Conservation (phyloP, 2,113 vertebrate species). For the Apeltes quadracus region DNA sequence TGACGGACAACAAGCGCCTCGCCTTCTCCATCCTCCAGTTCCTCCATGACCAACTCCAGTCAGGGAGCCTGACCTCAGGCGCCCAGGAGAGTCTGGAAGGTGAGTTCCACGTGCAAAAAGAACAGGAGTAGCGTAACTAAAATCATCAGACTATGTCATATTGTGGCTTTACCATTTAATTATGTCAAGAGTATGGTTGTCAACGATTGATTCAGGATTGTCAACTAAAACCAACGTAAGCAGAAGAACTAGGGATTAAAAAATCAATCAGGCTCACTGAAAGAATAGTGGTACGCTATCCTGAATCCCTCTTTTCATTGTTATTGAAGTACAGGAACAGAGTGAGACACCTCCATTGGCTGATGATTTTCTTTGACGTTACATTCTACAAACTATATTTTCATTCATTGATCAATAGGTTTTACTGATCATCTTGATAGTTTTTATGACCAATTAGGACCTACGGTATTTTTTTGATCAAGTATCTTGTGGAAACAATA, state of each 20-base stretch:
- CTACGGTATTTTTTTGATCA: background rate
- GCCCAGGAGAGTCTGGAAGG: conserved; percentile 98
- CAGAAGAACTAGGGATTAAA: background rate
- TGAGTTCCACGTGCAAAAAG: conserved; percentile 49
- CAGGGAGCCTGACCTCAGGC: conserved; percentile 85
- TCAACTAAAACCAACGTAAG: background rate
- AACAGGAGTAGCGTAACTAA: background rate
- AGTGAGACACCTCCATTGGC: background rate
- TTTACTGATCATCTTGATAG: background rate
- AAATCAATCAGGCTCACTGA: background rate
- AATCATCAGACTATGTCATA: background rate
- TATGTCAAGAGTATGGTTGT: background rate
- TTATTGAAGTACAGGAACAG: background rate
- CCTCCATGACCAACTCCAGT: conserved; percentile 88
- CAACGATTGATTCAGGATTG: background rate
- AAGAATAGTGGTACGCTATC: background rate
- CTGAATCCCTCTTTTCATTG: background rate
- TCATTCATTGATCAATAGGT: background rate
- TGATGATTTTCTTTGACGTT: background rate
- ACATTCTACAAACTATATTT: background rate
- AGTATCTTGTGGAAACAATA: background rate
- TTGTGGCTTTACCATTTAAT: background rate
- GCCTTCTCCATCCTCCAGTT: conserved; percentile 95
- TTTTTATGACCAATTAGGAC: background rate
- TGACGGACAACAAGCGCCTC: conserved; percentile 93